Evolutionary conservation across 2,797 vertebrate genomes (phyloP).

Genomic region (Gambusia yucatana): DNA sequence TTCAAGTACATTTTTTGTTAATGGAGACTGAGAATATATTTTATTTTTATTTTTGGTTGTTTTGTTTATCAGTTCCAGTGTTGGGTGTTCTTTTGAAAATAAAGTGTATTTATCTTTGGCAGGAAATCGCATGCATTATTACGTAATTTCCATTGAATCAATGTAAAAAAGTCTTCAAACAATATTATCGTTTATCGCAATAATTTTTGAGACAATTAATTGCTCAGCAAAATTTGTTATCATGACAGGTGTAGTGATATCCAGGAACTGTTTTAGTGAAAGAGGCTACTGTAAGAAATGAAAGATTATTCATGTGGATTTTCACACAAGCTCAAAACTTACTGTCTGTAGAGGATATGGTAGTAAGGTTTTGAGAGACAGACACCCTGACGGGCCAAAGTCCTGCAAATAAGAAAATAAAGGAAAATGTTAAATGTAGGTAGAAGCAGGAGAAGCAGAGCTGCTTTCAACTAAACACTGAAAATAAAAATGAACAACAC

Average conservation of each 20-base stretch:
- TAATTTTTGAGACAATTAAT: too few species aligned
- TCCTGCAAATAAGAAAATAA: conserved; percentile 55
- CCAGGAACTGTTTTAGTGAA: not conserved
- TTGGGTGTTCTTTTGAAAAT: too few species aligned
- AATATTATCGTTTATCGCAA: too few species aligned
- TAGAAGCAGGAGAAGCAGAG: not conserved
- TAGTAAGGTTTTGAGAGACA: conserved; percentile 65
- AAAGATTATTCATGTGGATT: not conserved
- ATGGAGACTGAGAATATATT: too few species aligned
- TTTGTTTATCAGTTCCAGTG: too few species aligned
- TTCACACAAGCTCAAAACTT: conserved; percentile 54
- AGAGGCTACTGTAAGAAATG: not conserved
- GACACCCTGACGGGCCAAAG: conserved; percentile 69
- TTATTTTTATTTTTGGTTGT: too few species aligned
- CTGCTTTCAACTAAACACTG: not conserved
- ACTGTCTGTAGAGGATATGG: conserved; percentile 77
- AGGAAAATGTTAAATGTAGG: not conserved
- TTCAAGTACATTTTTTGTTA: too few species aligned
- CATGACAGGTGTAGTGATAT: not conserved
- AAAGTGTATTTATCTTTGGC: too few species aligned
- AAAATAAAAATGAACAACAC: not conserved
- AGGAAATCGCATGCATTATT: too few species aligned
- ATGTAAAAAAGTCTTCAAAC: too few species aligned
- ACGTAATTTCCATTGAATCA: too few species aligned
- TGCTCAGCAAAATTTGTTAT: too few species aligned